These are phyloP conservation scores for Tachina grossa DNA, from an alignment of 2,888 invertebrate genomes.

Conservation along the genomic window DNA sequence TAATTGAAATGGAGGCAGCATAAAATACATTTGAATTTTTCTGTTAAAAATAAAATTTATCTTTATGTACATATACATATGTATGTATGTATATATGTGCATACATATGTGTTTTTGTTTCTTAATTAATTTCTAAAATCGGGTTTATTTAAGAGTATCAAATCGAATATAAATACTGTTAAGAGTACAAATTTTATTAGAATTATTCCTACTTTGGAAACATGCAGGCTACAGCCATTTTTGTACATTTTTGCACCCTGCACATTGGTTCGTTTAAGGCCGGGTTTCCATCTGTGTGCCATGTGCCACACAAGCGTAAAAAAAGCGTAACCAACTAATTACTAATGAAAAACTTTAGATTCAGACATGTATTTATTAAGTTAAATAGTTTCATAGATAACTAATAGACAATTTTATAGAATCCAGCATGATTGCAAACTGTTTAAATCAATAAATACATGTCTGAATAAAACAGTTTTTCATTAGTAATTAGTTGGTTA, in stretches of 20 bases:
- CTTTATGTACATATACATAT: background rate
- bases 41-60: background rate
- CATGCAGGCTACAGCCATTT: conserved; percentile 23
- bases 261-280: conserved; percentile 29
- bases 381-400: no score
- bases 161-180: background rate
- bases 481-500: no score
- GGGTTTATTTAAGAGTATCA: background rate
- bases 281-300: no score
- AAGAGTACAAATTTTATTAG: background rate
- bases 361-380: no score
- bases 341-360: no score
- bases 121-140: background rate
- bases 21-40: background rate
- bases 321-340: no score
- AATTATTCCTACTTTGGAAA: background rate
- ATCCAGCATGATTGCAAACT: no score
- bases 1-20: background rate
- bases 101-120: background rate
- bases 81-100: no score
- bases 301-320: no score
- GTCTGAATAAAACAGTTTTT: no score
- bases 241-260: conserved; percentile 66
- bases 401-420: no score
- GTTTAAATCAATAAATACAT: no score